Evolutionary conservation across 2,888 invertebrate species (phyloP).

Genomic region (Dryadula phaetusa): DNA sequence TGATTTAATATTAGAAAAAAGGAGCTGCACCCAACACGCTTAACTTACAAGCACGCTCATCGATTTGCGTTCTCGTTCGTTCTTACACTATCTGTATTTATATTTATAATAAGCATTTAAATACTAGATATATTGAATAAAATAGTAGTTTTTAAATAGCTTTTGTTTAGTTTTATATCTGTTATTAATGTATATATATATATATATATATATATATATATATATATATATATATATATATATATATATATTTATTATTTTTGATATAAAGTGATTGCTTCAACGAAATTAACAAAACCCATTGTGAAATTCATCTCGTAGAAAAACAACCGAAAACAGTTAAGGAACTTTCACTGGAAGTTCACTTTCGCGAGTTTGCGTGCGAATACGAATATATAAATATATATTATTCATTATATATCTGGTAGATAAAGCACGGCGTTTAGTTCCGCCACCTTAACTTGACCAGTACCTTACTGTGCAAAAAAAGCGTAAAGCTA

Average conservation of each 20-base stretch:
- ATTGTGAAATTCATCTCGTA: slow-evolving; percentile 4
- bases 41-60: too few relatives aligned
- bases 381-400: slow-evolving; percentile 5
- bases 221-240: too few relatives aligned
- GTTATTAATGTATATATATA: neutral
- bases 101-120: slow-evolving; percentile 2
- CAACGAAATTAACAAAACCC: neutral
- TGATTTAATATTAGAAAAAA: too few relatives aligned
- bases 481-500: neutral
- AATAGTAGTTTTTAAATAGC: neutral
- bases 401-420: slow-evolving; percentile 12
- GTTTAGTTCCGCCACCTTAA: too few relatives aligned
- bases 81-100: too few relatives aligned
- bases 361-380: slow-evolving; percentile 13
- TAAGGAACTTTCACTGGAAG: slow-evolving; percentile 17
- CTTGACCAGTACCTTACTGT: too few relatives aligned
- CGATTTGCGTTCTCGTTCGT: too few relatives aligned
- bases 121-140: neutral
- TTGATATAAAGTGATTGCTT: neutral
- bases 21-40: too few relatives aligned
- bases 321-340: slow-evolving; percentile 21
- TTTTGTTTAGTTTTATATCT: too few relatives aligned
- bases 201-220: too few relatives aligned
- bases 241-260: neutral
- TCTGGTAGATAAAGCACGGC: too few relatives aligned